Base-by-base conservation (phyloP, 2,888 invertebrate genomes). In the Hydrotaea cyrtoneurina region DNA sequence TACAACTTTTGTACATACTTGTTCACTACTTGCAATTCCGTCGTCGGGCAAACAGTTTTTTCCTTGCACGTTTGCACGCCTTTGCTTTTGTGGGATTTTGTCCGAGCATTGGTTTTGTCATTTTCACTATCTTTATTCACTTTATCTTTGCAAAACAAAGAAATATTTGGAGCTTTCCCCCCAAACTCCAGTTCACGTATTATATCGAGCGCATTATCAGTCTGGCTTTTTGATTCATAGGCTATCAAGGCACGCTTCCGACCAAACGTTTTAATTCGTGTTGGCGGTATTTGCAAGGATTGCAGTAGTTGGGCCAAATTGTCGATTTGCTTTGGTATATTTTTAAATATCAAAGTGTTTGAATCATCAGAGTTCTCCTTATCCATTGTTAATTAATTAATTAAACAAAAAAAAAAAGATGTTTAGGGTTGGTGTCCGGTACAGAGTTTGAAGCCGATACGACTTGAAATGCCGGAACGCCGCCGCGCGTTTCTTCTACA, bases 1-100 rank as follows among this genome's bases (percentile, higher is more conserved):
- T 94, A 94, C 73, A 95, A 89, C 89, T 94, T 94, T 74, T 93
- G 93, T 43, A 95, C 89, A 88, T 93, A 94, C 79, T 91, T 91
- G 89, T 94, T 94, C 71, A 94, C 93, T 85, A 93, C 87, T 39
- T 78, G 89, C 88, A 77, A 87, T 86, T 8, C 66, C 31, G 19
- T 46, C 17, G 0, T 57, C 59, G 55, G 71, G 10, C 13, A 31
- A n/a, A n/a, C n/a, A n/a, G 11, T 11, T 10, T 1, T 50, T 71
- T 71, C 2, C 26, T 26, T 43, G 15, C 10, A 13, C 21, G 83
- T 83, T 71, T 86, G 83, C 11, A 79, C 74, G 31, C 66, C 23
- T 88, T 89, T 36, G 87, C 5, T 17, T 88, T 89, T 36, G 87
- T 1, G 66, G 21, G 50, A 89, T 88, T 62, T 83, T 86, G 26